Conservation (phyloP, 2,888 invertebrate genomes). For the Terebella lapidaria region DNA sequence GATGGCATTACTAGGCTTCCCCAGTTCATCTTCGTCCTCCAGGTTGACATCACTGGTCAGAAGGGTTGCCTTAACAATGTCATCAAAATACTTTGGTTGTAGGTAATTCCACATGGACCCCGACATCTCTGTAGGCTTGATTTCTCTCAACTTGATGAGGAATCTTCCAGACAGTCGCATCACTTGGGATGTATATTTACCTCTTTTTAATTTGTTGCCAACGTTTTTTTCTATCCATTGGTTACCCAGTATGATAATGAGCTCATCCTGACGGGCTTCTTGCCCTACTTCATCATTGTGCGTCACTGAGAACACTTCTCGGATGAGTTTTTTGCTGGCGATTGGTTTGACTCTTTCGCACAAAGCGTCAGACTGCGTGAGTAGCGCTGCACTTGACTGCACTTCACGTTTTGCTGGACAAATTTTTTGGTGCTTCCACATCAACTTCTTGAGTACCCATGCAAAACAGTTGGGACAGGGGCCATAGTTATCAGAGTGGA, state of each 20-base stretch:
- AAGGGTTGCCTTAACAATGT: constrained; percentile 17
- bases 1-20: constrained; percentile 20
- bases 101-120: constrained; percentile 3
- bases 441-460: not conserved
- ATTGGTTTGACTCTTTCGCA: not conserved
- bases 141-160: not conserved
- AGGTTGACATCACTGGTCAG: constrained; percentile 4
- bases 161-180: constrained; percentile 1
- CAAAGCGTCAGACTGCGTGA: not conserved
- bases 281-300: not conserved
- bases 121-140: no score
- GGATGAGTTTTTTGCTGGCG: not conserved
- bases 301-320: not conserved
- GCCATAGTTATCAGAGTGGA: not conserved
- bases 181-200: constrained; percentile 1
- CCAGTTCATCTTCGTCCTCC: constrained; percentile 22
- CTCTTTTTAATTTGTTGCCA: not conserved
- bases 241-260: not conserved
- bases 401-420: not conserved
- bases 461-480: constrained; percentile 5
- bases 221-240: constrained; percentile 4
- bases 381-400: not conserved
- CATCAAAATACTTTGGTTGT: constrained; percentile 17
- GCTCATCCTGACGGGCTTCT: not conserved
- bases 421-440: not conserved